These are phyloP conservation scores for Falcunculus frontatus DNA, from an alignment of 2,113 vertebrate genomes.

Conservation along the genomic window DNA sequence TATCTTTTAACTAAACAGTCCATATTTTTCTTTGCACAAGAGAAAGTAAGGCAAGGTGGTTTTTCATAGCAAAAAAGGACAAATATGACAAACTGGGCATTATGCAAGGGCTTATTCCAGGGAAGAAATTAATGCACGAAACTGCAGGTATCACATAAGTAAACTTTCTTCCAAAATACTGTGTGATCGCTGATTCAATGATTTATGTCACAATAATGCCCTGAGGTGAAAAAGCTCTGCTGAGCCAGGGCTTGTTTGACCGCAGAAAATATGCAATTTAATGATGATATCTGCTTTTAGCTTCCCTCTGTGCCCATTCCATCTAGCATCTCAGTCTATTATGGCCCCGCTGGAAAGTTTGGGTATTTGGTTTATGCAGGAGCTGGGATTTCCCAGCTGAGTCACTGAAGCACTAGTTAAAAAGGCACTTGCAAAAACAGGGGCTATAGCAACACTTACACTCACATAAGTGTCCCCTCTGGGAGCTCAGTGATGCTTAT, in stretches of 20 bases:
- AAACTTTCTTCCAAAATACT: neutral
- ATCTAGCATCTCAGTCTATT: neutral
- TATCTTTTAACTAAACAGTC: neutral
- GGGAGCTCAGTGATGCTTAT: neutral
- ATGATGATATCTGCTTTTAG: conserved; percentile 12
- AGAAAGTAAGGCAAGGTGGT: neutral
- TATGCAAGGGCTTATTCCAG: neutral
- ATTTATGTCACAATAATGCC: neutral
- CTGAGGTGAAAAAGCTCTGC: neutral
- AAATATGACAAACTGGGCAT: neutral
- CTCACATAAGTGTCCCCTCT: neutral
- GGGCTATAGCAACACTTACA: neutral
- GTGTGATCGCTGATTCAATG: neutral
- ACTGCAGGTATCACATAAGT: neutral
- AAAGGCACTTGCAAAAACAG: neutral
- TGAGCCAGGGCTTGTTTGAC: neutral
- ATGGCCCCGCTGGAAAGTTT: neutral
- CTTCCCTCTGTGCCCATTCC: conserved; percentile 12
- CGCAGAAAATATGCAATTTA: conserved; percentile 16
- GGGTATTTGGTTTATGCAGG: conserved; percentile 1
- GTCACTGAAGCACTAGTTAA: neutral
- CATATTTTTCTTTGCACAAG: neutral
- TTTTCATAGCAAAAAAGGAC: neutral
- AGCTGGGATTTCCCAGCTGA: conserved; percentile 35
- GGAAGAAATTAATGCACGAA: neutral